Percentiles rank a stretch among this genome's conserved stretches.
Evolutionary conservation across 92 coral and sea anemone genomes (phyloP).

Genomic region (Siderastrea radians): DNA sequence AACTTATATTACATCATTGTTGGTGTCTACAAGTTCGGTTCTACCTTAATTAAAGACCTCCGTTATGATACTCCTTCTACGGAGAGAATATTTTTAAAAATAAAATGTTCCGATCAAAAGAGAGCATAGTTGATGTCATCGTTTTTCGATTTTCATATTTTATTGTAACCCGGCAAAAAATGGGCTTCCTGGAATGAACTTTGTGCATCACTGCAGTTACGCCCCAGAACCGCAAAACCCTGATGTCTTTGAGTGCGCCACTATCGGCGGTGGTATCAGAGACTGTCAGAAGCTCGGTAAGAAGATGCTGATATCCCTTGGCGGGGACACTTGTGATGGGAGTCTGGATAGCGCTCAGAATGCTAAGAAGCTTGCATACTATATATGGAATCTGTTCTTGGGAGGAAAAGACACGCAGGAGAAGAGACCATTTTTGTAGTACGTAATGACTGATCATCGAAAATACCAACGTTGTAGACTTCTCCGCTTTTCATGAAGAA

Average conservation of each 20-base stretch:
- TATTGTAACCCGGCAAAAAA: background rate
- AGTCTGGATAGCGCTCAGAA: conserved; percentile 73
- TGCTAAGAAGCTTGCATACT: conserved; percentile 78
- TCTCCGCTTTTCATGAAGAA: too few species aligned
- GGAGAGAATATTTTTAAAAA: too few species aligned
- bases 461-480: background rate
- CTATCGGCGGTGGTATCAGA: conserved; percentile 88
- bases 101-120: too few species aligned
- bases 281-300: conserved; percentile 90
- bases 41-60: too few species aligned
- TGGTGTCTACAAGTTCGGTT: too few species aligned
- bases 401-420: conserved; percentile 80
- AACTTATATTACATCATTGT: too few species aligned
- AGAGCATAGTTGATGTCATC: too few species aligned
- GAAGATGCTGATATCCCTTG: conserved; percentile 86
- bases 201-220: conserved; percentile 91
- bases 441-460: background rate
- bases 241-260: conserved; percentile 80
- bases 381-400: conserved; percentile 89
- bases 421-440: conserved; percentile 72
- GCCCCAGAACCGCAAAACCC: conserved; percentile 77
- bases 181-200: conserved; percentile 87
- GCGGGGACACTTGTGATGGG: conserved; percentile 92
- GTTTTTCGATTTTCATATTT: background rate
- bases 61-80: too few species aligned